Base-by-base conservation (phyloP, 2,797 vertebrate genomes). In the Microctenopoma lineatum region DNA sequence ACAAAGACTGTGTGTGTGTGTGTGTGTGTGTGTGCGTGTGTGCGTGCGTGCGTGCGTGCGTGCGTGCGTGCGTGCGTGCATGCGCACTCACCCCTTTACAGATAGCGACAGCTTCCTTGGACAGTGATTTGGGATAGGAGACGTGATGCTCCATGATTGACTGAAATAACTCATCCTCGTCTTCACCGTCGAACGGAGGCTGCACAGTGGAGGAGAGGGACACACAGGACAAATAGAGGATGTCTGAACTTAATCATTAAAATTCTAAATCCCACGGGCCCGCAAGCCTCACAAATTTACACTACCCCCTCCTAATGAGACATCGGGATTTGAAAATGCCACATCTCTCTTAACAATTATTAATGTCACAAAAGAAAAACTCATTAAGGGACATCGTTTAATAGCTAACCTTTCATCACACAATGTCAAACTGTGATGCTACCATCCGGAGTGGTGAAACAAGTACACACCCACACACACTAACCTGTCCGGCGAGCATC, bases 81-180 rank as follows among this genome's bases (percentile, higher is more conserved):
- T 25, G 18, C 25, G 14, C 5, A 86, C 96, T 95, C 83, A 99
- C 98, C 95, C 98, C 98, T 95, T 99, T 99, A 93, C 98, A 99
- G 93, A 99, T 98, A 1, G 96, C 96, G 80, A 99, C 98, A 0
- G 98, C 98, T 87, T 99, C 98, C 93, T 99, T 99, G 85, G 96
- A 97, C 97, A 99, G 97, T 13, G 97, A 97, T 91, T 99, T 99
- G 46, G 98, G 97, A 75, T 99, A 99, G 45, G 97, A 97, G 64
- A 99, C 98, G 0, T 98, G 98, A 89, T 99, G 98, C 82, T 99
- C 98, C 98, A 99, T 99, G 91, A 99, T 99, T 74, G 97, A 99
- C 92, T 99, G 98, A 92, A 99, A 99, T 57, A 99, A 92, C 70
- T 99, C 98, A 0, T 99, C 98, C 45, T 99, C 98, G 12, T 99